These are phyloP conservation scores for Melinopterus prodromus DNA, from an alignment of 2,888 invertebrate species.

Conservation along the genomic window DNA sequence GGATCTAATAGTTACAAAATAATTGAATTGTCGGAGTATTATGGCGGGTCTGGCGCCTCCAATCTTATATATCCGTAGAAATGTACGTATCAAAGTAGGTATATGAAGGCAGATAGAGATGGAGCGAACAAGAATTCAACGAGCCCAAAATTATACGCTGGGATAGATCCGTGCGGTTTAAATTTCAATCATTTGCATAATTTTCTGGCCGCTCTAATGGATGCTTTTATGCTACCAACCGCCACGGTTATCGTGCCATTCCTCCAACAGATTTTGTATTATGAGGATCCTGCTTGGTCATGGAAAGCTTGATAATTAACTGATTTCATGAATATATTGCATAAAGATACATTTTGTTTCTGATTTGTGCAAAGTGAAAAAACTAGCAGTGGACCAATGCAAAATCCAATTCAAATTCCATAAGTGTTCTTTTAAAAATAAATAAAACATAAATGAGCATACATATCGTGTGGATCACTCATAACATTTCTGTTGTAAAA, in stretches of 20 bases:
- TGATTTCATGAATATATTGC: too few relatives aligned
- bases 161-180: conserved; percentile 20
- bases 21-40: not conserved
- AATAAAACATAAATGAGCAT: too few relatives aligned
- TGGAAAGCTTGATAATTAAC: not conserved
- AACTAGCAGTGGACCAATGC: too few relatives aligned
- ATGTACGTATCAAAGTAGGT: not conserved
- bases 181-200: conserved; percentile 26
- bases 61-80: conserved; percentile 6
- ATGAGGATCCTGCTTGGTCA: not conserved
- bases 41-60: not conserved
- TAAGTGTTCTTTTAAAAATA: too few relatives aligned
- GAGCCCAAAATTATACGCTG: conserved; percentile 18
- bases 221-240: conserved; percentile 4
- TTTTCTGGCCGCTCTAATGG: conserved; percentile 4
- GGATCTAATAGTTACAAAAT: not conserved
- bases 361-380: too few relatives aligned
- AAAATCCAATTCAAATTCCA: too few relatives aligned
- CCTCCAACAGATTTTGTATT: not conserved
- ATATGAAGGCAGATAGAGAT: conserved; percentile 8
- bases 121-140: conserved; percentile 14
- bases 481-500: too few relatives aligned
- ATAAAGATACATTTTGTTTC: too few relatives aligned
- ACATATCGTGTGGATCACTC: too few relatives aligned
- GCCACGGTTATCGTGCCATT: not conserved